Percentiles rank a stretch among this genome's conserved stretches.
These are phyloP conservation scores for Serilophus lunatus DNA, from an alignment of 2,113 vertebrate species.

Conservation along the genomic window DNA sequence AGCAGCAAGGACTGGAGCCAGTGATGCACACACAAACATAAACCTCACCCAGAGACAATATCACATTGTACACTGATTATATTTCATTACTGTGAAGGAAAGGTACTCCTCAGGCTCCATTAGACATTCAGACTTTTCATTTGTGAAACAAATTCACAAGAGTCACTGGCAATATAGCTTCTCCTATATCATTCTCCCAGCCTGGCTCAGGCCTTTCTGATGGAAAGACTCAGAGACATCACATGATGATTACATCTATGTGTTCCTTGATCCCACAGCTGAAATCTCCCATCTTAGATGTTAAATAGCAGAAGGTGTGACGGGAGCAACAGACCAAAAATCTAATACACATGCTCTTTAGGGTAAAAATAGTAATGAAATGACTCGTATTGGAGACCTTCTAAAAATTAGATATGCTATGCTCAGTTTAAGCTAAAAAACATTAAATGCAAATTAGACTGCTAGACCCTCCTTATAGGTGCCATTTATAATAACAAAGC, in stretches of 20 bases:
- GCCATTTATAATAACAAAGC: background rate
- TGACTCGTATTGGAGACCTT: background rate
- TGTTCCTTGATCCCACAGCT: background rate
- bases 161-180: background rate
- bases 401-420: background rate
- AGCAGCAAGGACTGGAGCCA: background rate
- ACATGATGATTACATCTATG: background rate
- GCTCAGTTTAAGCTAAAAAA: background rate
- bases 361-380: background rate
- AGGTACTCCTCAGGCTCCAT: background rate
- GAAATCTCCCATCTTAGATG: background rate
- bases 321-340: background rate
- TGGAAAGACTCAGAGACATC: background rate
- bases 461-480: background rate
- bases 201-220: background rate
- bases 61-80: background rate
- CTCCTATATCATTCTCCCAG: background rate
- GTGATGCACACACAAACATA: accelerated
- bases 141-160: background rate
- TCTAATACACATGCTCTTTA: background rate
- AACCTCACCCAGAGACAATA: background rate
- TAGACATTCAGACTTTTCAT: background rate
- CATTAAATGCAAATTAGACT: background rate
- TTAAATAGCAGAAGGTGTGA: background rate
- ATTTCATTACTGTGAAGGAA: background rate